Conservation (phyloP, 2,113 vertebrate species). For the Elanus axillaris region DNA sequence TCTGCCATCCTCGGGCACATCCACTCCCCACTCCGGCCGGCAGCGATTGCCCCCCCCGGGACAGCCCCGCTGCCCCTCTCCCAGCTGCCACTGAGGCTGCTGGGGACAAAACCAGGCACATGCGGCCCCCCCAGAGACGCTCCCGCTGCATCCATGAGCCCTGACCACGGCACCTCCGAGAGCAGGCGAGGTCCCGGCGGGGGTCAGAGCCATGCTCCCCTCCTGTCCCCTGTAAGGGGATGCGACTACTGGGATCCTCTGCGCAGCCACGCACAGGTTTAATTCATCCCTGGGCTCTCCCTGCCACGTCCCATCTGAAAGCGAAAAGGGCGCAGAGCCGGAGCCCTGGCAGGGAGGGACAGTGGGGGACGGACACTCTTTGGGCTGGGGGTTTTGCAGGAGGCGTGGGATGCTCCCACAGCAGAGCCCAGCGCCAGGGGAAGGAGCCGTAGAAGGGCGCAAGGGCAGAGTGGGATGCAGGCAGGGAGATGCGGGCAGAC, state of each 20-base stretch:
- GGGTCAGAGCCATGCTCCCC: neutral
- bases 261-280: neutral
- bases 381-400: neutral
- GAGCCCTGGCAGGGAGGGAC: neutral
- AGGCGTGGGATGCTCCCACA: fast-evolving
- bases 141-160: neutral
- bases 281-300: neutral
- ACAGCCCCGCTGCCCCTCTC: neutral
- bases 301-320: neutral
- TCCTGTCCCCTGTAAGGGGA: neutral
- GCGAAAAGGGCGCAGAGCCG: neutral
- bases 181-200: neutral
- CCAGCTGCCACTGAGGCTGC: neutral
- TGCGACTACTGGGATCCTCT: neutral
- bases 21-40: neutral
- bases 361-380: no score
- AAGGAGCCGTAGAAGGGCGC: neutral
- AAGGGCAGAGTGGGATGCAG: neutral
- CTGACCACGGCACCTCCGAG: fast-evolving
- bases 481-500: neutral
- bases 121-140: fast-evolving
- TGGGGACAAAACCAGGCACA: neutral
- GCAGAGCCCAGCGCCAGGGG: neutral
- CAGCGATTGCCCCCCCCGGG: fast-evolving
- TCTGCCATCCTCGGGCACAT: neutral